phyloP scores from a whole-genome alignment of 2,113 vertebrate genomes.

The Cryptomyrus ogoouensis region DNA sequence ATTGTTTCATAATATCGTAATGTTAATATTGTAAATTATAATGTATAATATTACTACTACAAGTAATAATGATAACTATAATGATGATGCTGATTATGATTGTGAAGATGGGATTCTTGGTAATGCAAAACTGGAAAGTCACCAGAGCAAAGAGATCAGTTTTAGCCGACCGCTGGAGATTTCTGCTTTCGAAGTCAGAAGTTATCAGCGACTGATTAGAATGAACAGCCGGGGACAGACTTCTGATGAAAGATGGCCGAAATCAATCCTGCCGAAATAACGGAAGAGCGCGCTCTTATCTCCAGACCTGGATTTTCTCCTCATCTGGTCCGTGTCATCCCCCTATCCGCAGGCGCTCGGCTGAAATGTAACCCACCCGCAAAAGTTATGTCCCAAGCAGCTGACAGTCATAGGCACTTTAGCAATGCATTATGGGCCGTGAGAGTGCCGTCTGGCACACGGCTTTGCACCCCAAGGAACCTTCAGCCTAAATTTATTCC shows the following conservation, averaged over 20 bases:
- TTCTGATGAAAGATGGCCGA: conserved; percentile 24
- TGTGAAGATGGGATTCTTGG: background rate
- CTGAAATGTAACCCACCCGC: background rate
- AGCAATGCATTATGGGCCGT: background rate
- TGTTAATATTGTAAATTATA: background rate
- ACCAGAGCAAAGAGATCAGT: background rate
- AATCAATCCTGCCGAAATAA: conserved; percentile 5
- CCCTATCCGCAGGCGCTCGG: background rate
- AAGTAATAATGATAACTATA: background rate
- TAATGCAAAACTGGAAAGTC: background rate
- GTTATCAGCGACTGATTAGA: conserved; percentile 16
- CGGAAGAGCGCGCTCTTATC: background rate
- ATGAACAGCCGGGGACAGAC: conserved; percentile 1
- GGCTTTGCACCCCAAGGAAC: background rate
- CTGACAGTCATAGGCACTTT: background rate
- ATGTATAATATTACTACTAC: background rate
- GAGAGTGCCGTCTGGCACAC: background rate
- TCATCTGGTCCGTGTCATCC: background rate
- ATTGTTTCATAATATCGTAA: background rate
- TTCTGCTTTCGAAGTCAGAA: conserved; percentile 8
- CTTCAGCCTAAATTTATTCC: background rate
- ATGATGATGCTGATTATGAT: background rate
- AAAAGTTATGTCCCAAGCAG: background rate
- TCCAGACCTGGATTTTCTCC: background rate
- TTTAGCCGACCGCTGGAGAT: background rate